Conservation (phyloP, 2,113 vertebrate species). For the Rhynchomys soricoides region DNA sequence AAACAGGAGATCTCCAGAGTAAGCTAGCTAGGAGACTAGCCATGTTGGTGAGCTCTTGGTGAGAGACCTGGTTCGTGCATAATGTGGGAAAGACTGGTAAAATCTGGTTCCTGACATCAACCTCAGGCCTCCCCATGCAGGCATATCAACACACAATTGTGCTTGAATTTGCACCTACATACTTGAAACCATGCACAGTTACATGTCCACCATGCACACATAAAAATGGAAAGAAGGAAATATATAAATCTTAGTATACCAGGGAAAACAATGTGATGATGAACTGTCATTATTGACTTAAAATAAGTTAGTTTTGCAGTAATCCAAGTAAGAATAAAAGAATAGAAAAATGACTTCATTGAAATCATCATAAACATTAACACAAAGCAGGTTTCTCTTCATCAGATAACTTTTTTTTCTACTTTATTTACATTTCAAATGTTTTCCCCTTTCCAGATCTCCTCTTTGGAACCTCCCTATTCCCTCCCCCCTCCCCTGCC, state of each 20-base stretch:
- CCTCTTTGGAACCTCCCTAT: too few species aligned
- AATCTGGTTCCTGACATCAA: neutral
- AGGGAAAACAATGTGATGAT: neutral
- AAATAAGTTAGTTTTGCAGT: slow-evolving; percentile 11
- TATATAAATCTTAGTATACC: neutral
- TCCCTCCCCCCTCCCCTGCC: too few species aligned
- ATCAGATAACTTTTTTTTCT: neutral
- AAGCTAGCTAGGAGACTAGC: neutral
- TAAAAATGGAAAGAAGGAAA: neutral
- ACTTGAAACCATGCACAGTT: neutral
- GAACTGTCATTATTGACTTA: neutral
- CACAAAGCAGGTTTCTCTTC: neutral
- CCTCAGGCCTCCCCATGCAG: neutral
- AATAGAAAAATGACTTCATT: neutral
- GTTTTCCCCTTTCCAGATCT: too few species aligned
- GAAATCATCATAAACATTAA: neutral
- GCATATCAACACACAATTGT: neutral
- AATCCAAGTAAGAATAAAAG: neutral
- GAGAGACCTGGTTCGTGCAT: neutral
- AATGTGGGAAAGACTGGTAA: neutral
- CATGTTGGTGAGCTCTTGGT: neutral
- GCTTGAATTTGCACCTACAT: neutral
- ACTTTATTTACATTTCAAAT: too few species aligned
- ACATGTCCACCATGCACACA: too few species aligned
- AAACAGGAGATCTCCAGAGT: neutral